Percentiles rank a stretch among this genome's conserved stretches.
phyloP scores from a whole-genome alignment of 2,113 vertebrate genomes.

The Crocuta crocuta region DNA sequence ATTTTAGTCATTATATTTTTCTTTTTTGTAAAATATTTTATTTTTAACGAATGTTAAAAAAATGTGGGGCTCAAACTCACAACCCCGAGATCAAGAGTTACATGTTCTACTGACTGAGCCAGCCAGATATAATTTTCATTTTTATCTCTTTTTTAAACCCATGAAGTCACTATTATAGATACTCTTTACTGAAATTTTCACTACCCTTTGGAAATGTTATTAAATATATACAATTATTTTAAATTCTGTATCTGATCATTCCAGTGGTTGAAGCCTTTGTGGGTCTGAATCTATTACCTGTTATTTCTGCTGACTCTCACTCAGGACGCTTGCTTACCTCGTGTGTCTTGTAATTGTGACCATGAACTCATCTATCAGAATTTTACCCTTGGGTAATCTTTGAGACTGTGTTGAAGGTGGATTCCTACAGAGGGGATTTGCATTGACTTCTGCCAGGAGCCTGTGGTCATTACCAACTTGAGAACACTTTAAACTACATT shows the following conservation, averaged over 20 bases:
- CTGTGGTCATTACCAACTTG: constrained; percentile 42
- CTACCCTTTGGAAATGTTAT: background rate
- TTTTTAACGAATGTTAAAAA: background rate
- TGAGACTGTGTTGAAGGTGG: constrained; percentile 16
- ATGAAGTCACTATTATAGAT: background rate
- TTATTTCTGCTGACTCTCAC: constrained; percentile 5
- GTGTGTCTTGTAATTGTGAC: background rate
- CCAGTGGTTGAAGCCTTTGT: background rate
- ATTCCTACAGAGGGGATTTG: background rate
- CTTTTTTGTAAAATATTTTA: background rate
- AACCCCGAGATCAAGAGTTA: background rate
- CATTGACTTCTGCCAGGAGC: constrained; percentile 42
- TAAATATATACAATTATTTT: background rate
- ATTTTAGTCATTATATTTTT: constrained; percentile 27
- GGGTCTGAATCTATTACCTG: constrained; percentile 13
- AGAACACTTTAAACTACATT: constrained; percentile 70
- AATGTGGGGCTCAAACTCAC: background rate
- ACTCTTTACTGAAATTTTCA: background rate
- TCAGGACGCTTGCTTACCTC: background rate
- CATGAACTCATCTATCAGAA: background rate
- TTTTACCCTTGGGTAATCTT: background rate
- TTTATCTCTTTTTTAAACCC: background rate
- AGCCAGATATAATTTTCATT: background rate
- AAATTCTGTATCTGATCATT: background rate
- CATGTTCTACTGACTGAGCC: background rate